phyloP scores from a whole-genome alignment of 2,113 vertebrate species.

The Psilopsiagon aymara region DNA sequence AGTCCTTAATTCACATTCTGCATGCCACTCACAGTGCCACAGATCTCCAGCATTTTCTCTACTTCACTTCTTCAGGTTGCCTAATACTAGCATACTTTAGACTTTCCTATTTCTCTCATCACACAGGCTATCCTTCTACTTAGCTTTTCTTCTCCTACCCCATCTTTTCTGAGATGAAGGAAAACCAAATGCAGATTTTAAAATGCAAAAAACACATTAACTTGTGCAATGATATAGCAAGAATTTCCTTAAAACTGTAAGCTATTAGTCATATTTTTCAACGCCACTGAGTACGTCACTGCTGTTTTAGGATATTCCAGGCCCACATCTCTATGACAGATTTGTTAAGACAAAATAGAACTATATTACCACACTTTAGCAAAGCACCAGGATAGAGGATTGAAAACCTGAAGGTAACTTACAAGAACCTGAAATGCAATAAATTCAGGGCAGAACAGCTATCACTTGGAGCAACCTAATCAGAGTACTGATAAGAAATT shows the following conservation, averaged over 20 bases:
- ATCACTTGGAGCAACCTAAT: neutral
- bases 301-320: neutral
- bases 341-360: neutral
- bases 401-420: neutral
- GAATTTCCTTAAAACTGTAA: neutral
- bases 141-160: neutral
- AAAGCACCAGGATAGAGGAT: neutral
- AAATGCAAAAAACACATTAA: rapidly evolving
- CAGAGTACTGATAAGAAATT: neutral
- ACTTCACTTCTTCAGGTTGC: neutral
- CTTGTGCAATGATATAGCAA: neutral
- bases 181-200: neutral
- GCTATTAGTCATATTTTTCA: neutral
- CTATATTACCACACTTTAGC: neutral
- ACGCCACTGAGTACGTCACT: rapidly evolving
- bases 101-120: neutral
- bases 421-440: neutral
- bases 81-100: neutral
- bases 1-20: neutral
- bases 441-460: neutral
- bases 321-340: neutral
- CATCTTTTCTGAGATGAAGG: neutral
- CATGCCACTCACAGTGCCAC: neutral
- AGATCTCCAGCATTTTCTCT: neutral
- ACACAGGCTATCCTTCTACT: neutral